Conservation (phyloP, 2,113 vertebrate genomes). For the Myrmecobius fasciatus region DNA sequence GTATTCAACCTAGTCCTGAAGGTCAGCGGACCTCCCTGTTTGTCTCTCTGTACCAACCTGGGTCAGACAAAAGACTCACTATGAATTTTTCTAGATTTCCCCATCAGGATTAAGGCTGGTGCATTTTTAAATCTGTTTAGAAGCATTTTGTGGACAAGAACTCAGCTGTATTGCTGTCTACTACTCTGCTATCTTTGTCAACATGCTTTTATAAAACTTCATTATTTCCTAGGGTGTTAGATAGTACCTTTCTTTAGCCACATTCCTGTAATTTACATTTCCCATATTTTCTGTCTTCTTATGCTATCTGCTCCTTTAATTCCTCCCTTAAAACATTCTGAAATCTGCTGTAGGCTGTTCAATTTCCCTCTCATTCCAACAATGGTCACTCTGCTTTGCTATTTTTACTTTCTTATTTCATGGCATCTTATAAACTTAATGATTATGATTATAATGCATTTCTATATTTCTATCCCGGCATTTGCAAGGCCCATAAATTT, state of each 20-base stretch:
- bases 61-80: background rate
- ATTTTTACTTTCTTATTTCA: background rate
- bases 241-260: background rate
- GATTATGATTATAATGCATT: background rate
- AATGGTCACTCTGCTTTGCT: background rate
- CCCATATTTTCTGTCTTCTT: background rate
- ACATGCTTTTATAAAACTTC: background rate
- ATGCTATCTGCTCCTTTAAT: background rate
- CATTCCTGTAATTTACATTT: background rate
- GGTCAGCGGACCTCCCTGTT: background rate
- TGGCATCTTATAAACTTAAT: background rate
- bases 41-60: background rate
- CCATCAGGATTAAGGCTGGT: background rate
- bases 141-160: background rate
- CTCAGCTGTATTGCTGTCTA: background rate
- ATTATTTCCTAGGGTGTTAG: background rate
- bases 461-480: background rate
- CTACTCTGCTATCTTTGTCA: background rate
- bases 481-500: conserved; percentile 1
- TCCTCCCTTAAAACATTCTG: background rate
- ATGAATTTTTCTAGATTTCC: background rate
- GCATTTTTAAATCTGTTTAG: background rate
- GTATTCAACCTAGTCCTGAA: background rate
- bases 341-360: background rate
- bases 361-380: background rate